Percentiles rank a stretch among this genome's conserved stretches.
Conservation (phyloP, 2,113 vertebrate species). For the Neotragus pygmaeus region DNA sequence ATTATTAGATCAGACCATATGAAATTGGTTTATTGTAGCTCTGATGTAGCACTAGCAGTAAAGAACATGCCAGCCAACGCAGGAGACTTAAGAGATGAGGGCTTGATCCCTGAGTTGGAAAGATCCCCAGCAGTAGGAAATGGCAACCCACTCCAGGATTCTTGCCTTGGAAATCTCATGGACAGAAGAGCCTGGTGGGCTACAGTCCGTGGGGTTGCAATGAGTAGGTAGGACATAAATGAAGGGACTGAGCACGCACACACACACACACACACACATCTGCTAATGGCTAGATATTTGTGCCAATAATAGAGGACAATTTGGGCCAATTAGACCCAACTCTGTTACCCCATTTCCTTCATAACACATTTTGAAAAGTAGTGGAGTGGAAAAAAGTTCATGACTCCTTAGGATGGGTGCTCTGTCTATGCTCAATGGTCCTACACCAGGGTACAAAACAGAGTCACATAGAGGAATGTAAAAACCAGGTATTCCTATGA, state of each 20-base stretch:
- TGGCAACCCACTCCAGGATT: neutral
- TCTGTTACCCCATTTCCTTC: neutral
- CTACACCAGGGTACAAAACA: neutral
- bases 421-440: neutral
- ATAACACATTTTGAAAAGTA: neutral
- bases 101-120: fast-evolving
- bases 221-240: neutral
- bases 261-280: neutral
- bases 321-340: neutral
- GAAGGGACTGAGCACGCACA: neutral
- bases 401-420: fast-evolving
- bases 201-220: neutral
- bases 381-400: neutral
- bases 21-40: neutral
- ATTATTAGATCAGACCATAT: neutral
- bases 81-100: neutral
- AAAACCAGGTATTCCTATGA: neutral
- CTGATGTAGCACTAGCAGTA: neutral
- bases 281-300: neutral
- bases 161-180: neutral
- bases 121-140: neutral
- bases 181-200: neutral
- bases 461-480: neutral
- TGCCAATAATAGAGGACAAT: neutral
- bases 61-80: neutral